Conservation (phyloP, 35 echinoderm and acorn worm species). For the Ophioderma brevispina region DNA sequence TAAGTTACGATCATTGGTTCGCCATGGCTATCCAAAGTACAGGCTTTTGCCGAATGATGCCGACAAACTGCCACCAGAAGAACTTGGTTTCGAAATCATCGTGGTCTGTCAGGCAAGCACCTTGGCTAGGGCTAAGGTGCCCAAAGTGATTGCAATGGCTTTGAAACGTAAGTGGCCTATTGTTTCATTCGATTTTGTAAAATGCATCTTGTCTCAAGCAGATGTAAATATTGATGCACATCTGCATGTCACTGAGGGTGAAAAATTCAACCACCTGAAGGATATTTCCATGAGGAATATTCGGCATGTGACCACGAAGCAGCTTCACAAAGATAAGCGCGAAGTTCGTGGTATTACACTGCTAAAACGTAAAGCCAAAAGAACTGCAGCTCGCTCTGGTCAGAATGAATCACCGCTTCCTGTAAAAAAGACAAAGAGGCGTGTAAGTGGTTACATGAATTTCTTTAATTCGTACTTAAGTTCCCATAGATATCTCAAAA, state of each 20-base stretch:
- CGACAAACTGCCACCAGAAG: not conserved
- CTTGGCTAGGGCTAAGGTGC: not conserved
- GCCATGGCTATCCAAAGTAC: no score
- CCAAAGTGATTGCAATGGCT: not conserved
- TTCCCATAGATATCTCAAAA: no score
- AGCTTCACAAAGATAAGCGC: not conserved
- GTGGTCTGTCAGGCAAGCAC: not conserved
- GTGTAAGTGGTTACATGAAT: no score
- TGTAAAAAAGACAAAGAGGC: no score
- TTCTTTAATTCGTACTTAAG: no score
- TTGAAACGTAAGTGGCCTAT: not conserved
- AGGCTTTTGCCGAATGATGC: no score
- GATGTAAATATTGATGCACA: not conserved
- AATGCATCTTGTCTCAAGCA: not conserved
- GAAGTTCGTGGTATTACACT: not conserved
- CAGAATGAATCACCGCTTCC: no score
- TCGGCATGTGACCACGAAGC: not conserved
- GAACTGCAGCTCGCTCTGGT: no score
- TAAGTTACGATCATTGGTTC: no score
- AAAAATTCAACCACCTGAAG: not conserved
- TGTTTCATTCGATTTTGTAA: not conserved
- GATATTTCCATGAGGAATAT: not conserved
- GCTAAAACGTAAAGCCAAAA: not conserved
- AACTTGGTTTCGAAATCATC: not conserved
- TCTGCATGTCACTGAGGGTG: not conserved